Evolutionary conservation across 2,113 vertebrate species (phyloP), one percentile per base, ranked within the genome.

Genomic region (Zosterops hypoxanthus): DNA sequence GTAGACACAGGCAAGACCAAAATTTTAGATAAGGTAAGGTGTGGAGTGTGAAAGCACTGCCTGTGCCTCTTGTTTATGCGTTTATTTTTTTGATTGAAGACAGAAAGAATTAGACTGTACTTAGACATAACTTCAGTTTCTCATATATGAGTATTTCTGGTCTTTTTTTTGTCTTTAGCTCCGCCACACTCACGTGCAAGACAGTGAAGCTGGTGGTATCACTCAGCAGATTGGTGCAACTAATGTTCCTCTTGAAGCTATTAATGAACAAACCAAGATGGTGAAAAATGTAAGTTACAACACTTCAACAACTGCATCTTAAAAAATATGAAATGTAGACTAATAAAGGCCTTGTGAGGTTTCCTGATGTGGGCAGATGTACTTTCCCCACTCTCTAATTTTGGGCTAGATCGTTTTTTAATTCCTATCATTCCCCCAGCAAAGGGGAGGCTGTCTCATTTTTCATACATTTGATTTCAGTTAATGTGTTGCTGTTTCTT

Each of bases 1-100:
- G 99, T 99, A 33, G 99, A 99, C 96, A 99, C 99, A 8, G 99
- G 99, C 11, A 99, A 99, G 97, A 99, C 99, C 46, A 99, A 99
- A 97, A 99, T 99, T 98, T 98, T 99, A 34, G 99, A 99, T 97
- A 99, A 99, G 98, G 99, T 99, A 97, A 96, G 97, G 36, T 46
- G 29, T 24, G 64, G 41, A 50, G 25, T 53, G 31, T 65, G n/a
- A 33, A 63, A 39, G 64, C 15, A 19, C 28, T 72, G 53, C 12
- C 29, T 42, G 25, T 64, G 47, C 10, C 8, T 42, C 29, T 33
- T 69, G 5, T 86, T 90, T 23, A 28, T 36, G 41, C 18, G 0
- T 31, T 10, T 34, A 3, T 52, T 56, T 44, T 61, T 64, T 68
- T 47, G 9, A 6, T 39, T 76, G 36, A 64, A 80, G 82, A 52